Base-by-base conservation (phyloP, 2,797 vertebrate genomes). In the Pipistrellus nathusii region DNA sequence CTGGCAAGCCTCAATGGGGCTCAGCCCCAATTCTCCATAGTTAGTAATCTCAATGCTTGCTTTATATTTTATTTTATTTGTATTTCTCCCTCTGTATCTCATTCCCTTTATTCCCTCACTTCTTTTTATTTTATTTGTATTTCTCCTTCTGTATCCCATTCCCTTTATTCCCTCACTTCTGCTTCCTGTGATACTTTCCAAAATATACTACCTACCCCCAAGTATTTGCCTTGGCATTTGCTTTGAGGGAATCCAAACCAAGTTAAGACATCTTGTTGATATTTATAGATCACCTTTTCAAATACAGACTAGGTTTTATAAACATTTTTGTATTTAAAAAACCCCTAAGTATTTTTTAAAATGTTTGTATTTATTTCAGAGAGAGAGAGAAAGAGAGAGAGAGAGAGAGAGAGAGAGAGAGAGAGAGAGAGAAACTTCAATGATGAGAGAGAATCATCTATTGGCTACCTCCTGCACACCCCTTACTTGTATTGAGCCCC, bases 241-340 rank as follows among this genome's bases (percentile, higher is more conserved):
- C 41, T 85, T 89, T 69, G n/a, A 94, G 21, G n/a, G 20, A 89
- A 72, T 62, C 15, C 62, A 68, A 48, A 69, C n/a, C 76, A 89
- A 95, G 38, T 91, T 5, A 88, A 38, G 25, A 27, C 32, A 95
- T 75, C 73, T 83, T 72, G 10, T 51, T 80, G 64, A 69, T 44
- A 97, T 81, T 94, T 84, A 94, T 90, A 85, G 89, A 96, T 96
- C 94, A 96, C 66, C 44, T 53, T 97, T 73, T 94, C 84, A 76
- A 96, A 90, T 92, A 81, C 96, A 96, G 95, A 96, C 35, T 48
- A 82, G 23, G 13, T 90, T 90, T 93, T 80, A 12, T 76, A 73
- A 92, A 83, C 12, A 77, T 59, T 64, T 76, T 92, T 84, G 51
- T 23, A 51, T 82, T 80, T 66, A 83, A 41, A 35, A 94, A 94